Evolutionary conservation across 2,888 invertebrate species (phyloP), one percentile per base, ranked within the genome.

Genomic region (Drosophila nr. perissopoda): DNA sequence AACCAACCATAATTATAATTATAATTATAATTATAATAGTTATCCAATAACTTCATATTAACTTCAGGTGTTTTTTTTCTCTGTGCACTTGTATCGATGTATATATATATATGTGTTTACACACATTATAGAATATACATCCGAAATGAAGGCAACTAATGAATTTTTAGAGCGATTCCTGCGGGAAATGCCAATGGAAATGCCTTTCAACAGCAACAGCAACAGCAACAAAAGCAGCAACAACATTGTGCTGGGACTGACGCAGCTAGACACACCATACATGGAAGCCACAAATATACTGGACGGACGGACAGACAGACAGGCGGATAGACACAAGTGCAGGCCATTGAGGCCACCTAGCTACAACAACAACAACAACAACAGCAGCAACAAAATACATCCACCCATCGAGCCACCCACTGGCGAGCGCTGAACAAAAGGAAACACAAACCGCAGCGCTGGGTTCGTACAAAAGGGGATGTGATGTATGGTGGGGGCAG

Each of bases 81-180:
- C n/a, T 40, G 40, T 42, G 21, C 21, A 42, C 5, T 38, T 31
- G 11, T 25, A 31, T 8, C 13, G 18, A 21, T 49, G 4, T 27
- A 18, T 33, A 18, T 51, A 34, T 46, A 33, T 25, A n/a, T 46
- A 4, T 48, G 18, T 52, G 2, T 25, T 10, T 49, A 46, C n/a
- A 52, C 21, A 49, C 34, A 53, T 63, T 74, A 80, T 70, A 72
- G 74, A 73, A 79, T 70, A 70, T 13, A 72, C 72, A 82, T 66
- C 38, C 38, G 65, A 78, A 88, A 86, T 76, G 74, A 72, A 64
- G 82, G 83, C 88, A 85, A 88, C 88, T 88, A 88, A 88, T 89
- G 88, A 89, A 88, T 88, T 88, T 89, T 83, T 82, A 78, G 69
- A 72, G 81, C 80, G 74, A 85, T 83, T 85, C 85, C 85, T 88